Base-by-base conservation (phyloP, 2,113 vertebrate genomes). In the Ceuthmochares aereus region DNA sequence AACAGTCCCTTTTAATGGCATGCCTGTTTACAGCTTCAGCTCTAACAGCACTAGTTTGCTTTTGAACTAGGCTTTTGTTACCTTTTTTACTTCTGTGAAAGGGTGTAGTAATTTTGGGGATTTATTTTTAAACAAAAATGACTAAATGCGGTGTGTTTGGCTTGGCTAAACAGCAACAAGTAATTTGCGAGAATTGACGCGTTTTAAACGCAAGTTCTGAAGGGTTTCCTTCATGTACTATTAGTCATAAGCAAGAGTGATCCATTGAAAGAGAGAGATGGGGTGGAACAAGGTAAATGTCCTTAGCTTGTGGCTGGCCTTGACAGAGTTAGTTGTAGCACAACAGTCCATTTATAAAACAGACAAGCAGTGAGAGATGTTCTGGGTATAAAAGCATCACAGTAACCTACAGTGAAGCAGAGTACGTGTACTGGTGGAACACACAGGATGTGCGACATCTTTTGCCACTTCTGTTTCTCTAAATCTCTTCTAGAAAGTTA, bases 401-500 rank as follows among this genome's bases (percentile, higher is more conserved):
- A 88, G 90, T 93, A 84, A 79, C 54, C 74, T 81, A 32, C 45
- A 93, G 84, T 72, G 87, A 83, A 90, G 23, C 14, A 32, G 47
- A 32, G 47, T 80, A 93, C 0, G 14, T 66, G 64, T 88, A 25
- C 8, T 77, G 64, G 52, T 90, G 59, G 82, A 83, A 63, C 4
- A 3, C 74, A 47, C 72, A 88, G 93, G 95, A 95, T 93, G 58
- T 60, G 85, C 96, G 67, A 62, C 84, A 70, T 93, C 78, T 90
- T 94, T 82, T 95, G 58, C 91, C 49, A 18, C 49, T 93, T 77
- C n/a, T 90, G 51, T 93, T 96, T 95, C 66, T 85, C 87, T 94
- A 86, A 96, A 84, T 67, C 59, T 91, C 59, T 81, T 73, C 66
- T 88, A 52, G 59, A 58, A 87, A 43, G 43, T 86, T 86, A 90